phyloP scores from a whole-genome alignment of 1,140 invertebrate species.

The Sipha flava region DNA sequence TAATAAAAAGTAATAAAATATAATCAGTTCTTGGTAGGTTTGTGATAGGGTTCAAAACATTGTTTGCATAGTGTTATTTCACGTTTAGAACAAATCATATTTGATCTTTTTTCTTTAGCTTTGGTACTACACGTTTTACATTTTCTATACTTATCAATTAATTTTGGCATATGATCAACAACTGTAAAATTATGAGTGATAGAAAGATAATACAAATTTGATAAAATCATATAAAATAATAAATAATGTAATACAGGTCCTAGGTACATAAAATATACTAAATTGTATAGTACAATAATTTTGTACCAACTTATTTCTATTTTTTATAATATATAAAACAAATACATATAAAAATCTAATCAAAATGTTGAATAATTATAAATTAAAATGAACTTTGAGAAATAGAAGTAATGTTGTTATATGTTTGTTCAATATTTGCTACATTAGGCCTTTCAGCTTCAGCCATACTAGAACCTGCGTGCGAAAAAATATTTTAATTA shows the following conservation, averaged over 20 bases:
- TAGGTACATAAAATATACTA: not conserved
- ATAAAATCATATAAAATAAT: no score
- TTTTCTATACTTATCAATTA: constrained; percentile 20
- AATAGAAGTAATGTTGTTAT: not conserved
- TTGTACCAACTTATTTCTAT: not conserved
- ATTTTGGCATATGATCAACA: constrained; percentile 23
- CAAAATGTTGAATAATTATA: not conserved
- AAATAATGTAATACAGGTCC: no score
- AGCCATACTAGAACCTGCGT: not conserved
- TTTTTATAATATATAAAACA: not conserved
- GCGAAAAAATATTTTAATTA: not conserved
- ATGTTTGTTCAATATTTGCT: not conserved
- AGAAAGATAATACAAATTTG: no score
- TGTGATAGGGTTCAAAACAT: constrained; percentile 37
- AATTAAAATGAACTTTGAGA: not conserved
- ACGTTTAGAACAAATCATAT: constrained; percentile 9
- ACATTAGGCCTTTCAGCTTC: no score
- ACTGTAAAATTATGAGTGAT: not conserved
- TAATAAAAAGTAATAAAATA: not conserved
- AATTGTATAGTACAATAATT: not conserved
- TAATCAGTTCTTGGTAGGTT: not conserved
- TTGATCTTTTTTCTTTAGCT: constrained; percentile 32
- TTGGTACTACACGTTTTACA: constrained; percentile 30
- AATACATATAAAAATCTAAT: not conserved
- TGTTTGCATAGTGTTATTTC: constrained; percentile 14